A percentile compares a stretch with the other conserved stretches of the same genome.
Conservation (phyloP, 1,140 invertebrate species). For the Diabrotica undecimpunctata region DNA sequence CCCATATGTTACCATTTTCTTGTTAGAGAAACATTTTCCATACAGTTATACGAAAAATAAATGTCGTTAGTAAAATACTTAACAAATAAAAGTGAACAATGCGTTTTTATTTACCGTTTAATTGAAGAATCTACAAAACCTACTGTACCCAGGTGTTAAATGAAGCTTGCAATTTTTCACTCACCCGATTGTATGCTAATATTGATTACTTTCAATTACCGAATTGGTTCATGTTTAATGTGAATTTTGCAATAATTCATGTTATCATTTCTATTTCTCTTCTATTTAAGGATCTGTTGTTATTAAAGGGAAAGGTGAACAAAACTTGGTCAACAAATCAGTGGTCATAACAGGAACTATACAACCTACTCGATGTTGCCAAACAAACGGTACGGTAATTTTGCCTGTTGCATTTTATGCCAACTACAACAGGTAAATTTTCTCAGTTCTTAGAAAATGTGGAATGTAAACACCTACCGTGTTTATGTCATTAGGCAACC, state of each 20-base stretch:
- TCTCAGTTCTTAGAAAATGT: no score
- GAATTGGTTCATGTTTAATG: neutral
- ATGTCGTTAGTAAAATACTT: neutral
- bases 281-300: neutral
- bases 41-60: neutral
- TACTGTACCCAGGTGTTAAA: neutral
- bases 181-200: neutral
- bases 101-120: neutral
- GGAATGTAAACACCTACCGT: no score
- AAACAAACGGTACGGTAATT: neutral
- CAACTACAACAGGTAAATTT: no score
- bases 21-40: neutral
- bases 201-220: slow-evolving; percentile 1
- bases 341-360: neutral
- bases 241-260: slow-evolving; percentile 3
- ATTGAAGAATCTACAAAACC: neutral
- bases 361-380: neutral
- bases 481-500: no score
- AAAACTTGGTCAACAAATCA: slow-evolving; percentile 5
- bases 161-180: neutral
- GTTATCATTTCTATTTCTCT: neutral
- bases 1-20: neutral
- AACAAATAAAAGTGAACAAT: neutral
- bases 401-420: neutral
- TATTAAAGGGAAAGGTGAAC: slow-evolving; percentile 1